Base-by-base conservation (phyloP, 1,140 invertebrate species). In the Trichonephila clavipes region DNA sequence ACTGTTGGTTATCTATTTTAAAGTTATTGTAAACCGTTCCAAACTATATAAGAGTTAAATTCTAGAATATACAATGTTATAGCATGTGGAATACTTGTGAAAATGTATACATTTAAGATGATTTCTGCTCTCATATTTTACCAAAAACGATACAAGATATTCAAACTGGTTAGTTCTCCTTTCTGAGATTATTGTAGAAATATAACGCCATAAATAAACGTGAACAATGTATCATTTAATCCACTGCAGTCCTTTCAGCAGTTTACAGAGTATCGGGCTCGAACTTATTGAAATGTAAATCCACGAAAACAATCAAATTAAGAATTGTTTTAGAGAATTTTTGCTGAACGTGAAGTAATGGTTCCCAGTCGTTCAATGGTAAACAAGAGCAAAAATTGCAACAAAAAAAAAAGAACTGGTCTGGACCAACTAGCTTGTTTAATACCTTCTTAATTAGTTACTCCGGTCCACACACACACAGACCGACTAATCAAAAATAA, bases 391-490 rank as follows among this genome's bases (percentile, higher is more conserved):
- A n/a, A 85, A 92, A 92, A 62, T 6, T 40, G 62, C 8, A 34
- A 85, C 59, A 87, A 62, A 34, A 64, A 92, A 92, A 77, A 92
- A 66, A 28, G 19, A 40, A 34, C 14, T 83, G 77, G 83, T 51
- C 18, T 61, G 44, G n/a, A 61, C 58, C 85, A 93, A 51, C 87
- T 40, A 24, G 86, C 93, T 90, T 94, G 87, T 90, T 89, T 94
- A 94, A 85, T 89, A 90, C 81, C 93, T 94, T 77, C 93, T 94
- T 94, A 93, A 93, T 93, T 94, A 94, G 93, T 85, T 94, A 90
- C 93, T 94, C 88, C 34, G 44, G n/a, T 62, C 86, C 86, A 69
- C 51, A 12, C 92, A 40, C 28, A 77, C 28, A 77, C 16, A 90
- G 93, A 69, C 87, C 40, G 87, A 90, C 93, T 90, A 94, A 94